Evolutionary conservation across 35 echinoderm and acorn worm species (phyloP), one percentile per base, ranked within the genome.

Genomic region (Lytechinus variegatus): DNA sequence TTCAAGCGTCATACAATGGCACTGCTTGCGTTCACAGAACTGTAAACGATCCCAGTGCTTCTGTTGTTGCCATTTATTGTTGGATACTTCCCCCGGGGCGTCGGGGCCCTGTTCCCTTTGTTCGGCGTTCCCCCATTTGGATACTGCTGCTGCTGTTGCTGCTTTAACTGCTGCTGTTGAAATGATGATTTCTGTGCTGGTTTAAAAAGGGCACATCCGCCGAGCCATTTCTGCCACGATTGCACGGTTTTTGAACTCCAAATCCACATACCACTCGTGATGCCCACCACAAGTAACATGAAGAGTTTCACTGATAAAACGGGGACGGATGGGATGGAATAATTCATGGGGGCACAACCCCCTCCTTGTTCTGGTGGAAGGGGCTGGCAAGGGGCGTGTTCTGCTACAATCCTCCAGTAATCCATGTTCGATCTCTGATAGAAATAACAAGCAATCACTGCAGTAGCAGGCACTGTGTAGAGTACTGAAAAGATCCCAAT

Each of bases 201-300:
- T 27, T 52, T 44, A 60, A 86, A 27, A 60, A 56, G 61, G 27
- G 29, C 33, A 28, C 71, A 91, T 91, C 89, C 90, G 6, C 96
- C 71, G 13, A 98, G 90, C 71, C 95, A 99, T 9, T 97, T 92
- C 53, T 98, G 96, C 98, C 98, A 99, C 16, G 97, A 98, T 89
- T 97, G 97, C 44, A 99, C 97, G 24, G 98, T 99, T 90, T 99
- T 99, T 21, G 98, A 95, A 92, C 98, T 99, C 95, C 97, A 99
- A 29, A 99, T 98, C 98, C 98, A 99, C 98, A 99, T 99, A 4
- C 97, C 98, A 86, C 98, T 98, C 2, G 98, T 99, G 55, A 99
- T 99, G 24, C 98, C 98, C 8, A 99, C 97, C 0, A 99, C 98
- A 55, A 99, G 87, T 33, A 97, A 92, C 98, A 99, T 99, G 60